Percentiles rank a stretch among this genome's conserved stretches.
Evolutionary conservation across 2,888 invertebrate species (phyloP).

Genomic region (Eristalinus aeneus): DNA sequence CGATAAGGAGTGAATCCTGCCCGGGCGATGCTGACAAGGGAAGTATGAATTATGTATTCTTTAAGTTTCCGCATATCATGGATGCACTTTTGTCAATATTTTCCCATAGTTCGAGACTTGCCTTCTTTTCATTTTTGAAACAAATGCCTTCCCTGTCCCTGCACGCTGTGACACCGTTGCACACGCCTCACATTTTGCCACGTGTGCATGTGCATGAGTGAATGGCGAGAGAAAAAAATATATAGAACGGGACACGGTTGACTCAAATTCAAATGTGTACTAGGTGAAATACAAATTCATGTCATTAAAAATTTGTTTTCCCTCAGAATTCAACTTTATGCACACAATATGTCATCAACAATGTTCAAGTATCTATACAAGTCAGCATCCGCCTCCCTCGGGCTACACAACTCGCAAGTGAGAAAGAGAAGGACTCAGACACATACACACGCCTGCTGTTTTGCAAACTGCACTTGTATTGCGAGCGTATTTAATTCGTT

Average conservation of each 20-base stretch:
- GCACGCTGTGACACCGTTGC: conserved; percentile 41
- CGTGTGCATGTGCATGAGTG: conserved; percentile 22
- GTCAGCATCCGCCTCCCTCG: conserved; percentile 7
- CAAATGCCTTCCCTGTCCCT: neutral
- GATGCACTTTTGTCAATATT: conserved; percentile 63
- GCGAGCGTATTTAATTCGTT: conserved; percentile 52
- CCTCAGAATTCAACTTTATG: conserved; percentile 43
- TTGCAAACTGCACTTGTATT: neutral
- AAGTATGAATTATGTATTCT: conserved; percentile 59
- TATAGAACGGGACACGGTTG: conserved; percentile 62
- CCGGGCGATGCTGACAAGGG: conserved; percentile 6
- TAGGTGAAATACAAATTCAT: conserved; percentile 70
- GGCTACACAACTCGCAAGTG: neutral
- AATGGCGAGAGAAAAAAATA: neutral
- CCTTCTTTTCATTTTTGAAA: neutral
- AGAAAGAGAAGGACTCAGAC: neutral
- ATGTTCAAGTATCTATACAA: conserved; percentile 54
- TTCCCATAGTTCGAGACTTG: conserved; percentile 26
- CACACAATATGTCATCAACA: conserved; percentile 59
- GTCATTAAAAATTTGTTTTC: conserved; percentile 69
- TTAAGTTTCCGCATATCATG: conserved; percentile 34
- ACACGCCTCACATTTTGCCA: conserved; percentile 46
- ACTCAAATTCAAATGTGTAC: conserved; percentile 70
- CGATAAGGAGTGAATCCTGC: neutral
- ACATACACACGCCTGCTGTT: neutral